These are phyloP conservation scores for Spicauda simplicius DNA, from an alignment of 2,888 invertebrate species.

Conservation along the genomic window DNA sequence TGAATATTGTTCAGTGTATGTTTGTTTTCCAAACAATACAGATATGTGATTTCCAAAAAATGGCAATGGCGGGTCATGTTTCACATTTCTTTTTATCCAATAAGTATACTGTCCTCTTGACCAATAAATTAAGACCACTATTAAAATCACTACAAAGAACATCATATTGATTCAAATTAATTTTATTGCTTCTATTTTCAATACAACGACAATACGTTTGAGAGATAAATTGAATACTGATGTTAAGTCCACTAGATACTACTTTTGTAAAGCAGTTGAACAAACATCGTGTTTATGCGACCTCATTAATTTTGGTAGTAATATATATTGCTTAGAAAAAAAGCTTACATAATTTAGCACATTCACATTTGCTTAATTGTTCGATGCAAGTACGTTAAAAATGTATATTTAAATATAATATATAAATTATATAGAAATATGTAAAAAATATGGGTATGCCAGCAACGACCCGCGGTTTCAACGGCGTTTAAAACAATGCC, in stretches of 20 bases:
- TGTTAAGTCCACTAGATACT: too few species aligned
- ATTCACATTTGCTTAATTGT: too few species aligned
- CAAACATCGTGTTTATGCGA: not conserved
- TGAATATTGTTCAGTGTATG: constrained; percentile 2
- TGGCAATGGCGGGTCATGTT: constrained; percentile 21
- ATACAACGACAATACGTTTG: not conserved
- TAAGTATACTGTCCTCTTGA: constrained; percentile 7
- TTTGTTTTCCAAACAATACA: constrained; percentile 7
- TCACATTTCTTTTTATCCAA: constrained; percentile 19
- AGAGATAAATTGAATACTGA: not conserved
- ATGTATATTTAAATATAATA: too few species aligned
- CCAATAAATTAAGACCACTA: not conserved
- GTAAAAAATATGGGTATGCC: too few species aligned
- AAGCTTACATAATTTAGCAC: too few species aligned
- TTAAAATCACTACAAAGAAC: not conserved
- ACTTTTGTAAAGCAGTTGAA: not conserved
- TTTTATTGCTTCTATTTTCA: not conserved
- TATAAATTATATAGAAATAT: too few species aligned
- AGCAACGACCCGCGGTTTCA: too few species aligned
- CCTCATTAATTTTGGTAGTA: too few species aligned
- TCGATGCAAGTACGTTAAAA: too few species aligned
- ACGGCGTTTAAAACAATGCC: too few species aligned
- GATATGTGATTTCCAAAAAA: constrained; percentile 27
- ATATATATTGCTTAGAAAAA: too few species aligned
- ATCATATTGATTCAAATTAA: not conserved